Evolutionary conservation across 1,140 invertebrate species (phyloP), one percentile per base, ranked within the genome.

Genomic region (Cotesia vestalis): DNA sequence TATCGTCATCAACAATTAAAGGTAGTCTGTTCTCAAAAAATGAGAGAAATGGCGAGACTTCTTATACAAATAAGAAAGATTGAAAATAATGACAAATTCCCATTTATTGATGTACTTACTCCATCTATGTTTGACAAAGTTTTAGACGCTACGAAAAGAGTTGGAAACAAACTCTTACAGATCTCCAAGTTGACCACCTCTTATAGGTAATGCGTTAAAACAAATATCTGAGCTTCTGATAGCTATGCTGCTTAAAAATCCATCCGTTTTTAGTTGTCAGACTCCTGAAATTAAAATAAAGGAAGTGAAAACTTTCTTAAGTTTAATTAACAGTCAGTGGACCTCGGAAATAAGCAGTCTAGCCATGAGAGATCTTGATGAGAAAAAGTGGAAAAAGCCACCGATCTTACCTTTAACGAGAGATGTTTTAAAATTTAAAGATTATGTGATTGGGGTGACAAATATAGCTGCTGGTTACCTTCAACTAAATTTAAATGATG

Each of bases 171-270:
- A 66, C 3, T 38, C 62, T 1, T 66, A 51, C 17, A 38, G 6
- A 14, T 9, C 62, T 46, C 36, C 62, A 4, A 66, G 62, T 66
- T 51, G 51, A 9, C 5, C 62, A n/a, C 36, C 62, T 3, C 62
- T 46, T 51, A 11, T 46, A 1, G 62, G 38, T 1, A 51, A 2
- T 46, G 8, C 62, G 3, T n/a, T 66, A 3, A 46, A 66, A 17
- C 27, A 35, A 46, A 38, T 14, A 11, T 40, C 36, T 38, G 62
- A 81, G 79, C 82, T n/a, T n/a, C n/a, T n/a, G n/a, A n/a, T n/a
- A n/a, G 61, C 72, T 78, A 79, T 81, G 77, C 80, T 78, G 79
- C 75, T 69, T 76, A 80, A 62, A 80, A 64, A 6, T 17, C 12
- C 11, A 4, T 3, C 0, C 4, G 1, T 14, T 1, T 14, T 51